Base-by-base conservation (phyloP, 2,888 invertebrate genomes). In the Eudasyphora cyanicolor region DNA sequence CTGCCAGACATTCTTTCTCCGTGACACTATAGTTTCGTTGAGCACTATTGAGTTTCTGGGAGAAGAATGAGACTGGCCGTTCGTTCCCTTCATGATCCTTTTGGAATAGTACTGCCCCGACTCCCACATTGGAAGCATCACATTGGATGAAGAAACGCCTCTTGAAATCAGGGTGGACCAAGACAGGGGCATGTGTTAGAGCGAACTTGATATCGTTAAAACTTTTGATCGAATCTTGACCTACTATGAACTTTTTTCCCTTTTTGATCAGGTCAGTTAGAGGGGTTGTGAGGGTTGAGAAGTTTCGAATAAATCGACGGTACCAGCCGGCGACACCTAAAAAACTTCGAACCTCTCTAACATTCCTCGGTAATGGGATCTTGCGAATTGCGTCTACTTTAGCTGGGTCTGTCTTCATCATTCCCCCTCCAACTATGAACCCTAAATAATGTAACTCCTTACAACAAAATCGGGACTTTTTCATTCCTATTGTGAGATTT, bases 11-110 rank as follows among this genome's bases (percentile, higher is more conserved):
- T n/a, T n/a, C n/a, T n/a, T n/a, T n/a, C n/a, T n/a, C n/a, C n/a
- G n/a, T n/a, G n/a, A n/a, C n/a, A n/a, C n/a, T 76, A 21, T 82
- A 82, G 54, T 86, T 84, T 12, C 42, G 51, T 32, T 83, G 79
- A 1, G 82, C 79, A 7, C 60, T 17, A 49, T 84, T 85, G 0
- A 86, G 45, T 54, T 84, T 84, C 3, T 80, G 76, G 0, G 76
- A 73, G 51, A 83, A 79, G 29, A 76, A 85, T 0, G 82, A 73
- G 6, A 84, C 73, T 0, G 84, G 84, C 21, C 51, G 19, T 79
- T 80, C 78, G 5, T 49, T 42, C 0, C 67, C 42, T 0, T 71
- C 64, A 10, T 32, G 0, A 76, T 86, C 86, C 62, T 84, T 85
- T n/a, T 85, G 84, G 49, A 84, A 85, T 12, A n/a, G n/a, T n/a